phyloP scores from a whole-genome alignment of 2,797 vertebrate species.

The Dryobates pubescens region DNA sequence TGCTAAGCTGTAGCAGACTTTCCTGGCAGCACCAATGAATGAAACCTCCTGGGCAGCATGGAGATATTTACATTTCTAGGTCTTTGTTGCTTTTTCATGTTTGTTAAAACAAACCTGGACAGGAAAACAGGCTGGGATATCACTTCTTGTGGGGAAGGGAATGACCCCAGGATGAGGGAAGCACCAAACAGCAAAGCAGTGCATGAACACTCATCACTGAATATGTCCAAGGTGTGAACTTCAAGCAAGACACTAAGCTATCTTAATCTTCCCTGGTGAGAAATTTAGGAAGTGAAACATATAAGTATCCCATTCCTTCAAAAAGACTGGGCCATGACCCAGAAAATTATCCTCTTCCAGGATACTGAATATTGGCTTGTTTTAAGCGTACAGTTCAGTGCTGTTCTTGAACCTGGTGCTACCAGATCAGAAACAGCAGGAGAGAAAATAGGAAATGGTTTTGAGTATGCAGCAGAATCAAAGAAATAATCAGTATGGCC shows the following conservation, averaged over 20 bases:
- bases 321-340: background rate
- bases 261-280: background rate
- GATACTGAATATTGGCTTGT: background rate
- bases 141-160: background rate
- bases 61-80: background rate
- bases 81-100: background rate
- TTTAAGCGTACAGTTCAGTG: background rate
- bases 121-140: background rate
- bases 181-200: background rate
- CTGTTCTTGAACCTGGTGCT: background rate
- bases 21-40: background rate
- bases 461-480: background rate
- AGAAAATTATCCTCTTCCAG: background rate
- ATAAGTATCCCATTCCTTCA: background rate
- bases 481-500: background rate
- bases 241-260: background rate
- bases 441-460: background rate
- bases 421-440: background rate
- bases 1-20: background rate
- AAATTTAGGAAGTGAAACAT: background rate
- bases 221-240: background rate
- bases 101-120: background rate
- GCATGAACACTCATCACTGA: background rate
- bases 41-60: background rate
- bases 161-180: background rate